Percentiles rank a stretch among this genome's conserved stretches.
Conservation (phyloP, 1,140 invertebrate species). For the Holcopasites calliopsidis region DNA sequence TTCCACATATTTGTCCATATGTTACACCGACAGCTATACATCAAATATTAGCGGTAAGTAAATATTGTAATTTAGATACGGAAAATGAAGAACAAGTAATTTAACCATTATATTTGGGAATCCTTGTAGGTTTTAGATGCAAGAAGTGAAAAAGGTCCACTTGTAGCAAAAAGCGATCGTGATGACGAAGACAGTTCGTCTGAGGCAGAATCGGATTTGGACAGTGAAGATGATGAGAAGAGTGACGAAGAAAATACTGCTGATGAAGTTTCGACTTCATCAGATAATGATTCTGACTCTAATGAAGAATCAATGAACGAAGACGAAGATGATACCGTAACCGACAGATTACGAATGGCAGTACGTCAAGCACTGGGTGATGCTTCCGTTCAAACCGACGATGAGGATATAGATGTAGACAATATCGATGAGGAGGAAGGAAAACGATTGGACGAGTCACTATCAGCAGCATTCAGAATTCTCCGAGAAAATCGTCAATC, state of each 20-base stretch:
- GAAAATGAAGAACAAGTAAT: neutral
- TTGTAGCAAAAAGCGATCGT: slow-evolving; percentile 69
- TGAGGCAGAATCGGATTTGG: slow-evolving; percentile 66
- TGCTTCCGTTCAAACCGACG: slow-evolving; percentile 81
- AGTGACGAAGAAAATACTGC: slow-evolving; percentile 57
- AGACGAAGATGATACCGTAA: slow-evolving; percentile 82
- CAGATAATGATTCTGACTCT: slow-evolving; percentile 68
- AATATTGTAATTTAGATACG: slow-evolving; percentile 1
- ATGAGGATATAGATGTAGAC: slow-evolving; percentile 88
- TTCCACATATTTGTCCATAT: slow-evolving; percentile 86
- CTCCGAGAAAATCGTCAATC: slow-evolving; percentile 82
- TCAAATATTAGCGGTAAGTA: slow-evolving; percentile 85
- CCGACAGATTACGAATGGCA: slow-evolving; percentile 84
- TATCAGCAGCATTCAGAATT: slow-evolving; percentile 86
- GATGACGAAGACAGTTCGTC: slow-evolving; percentile 71
- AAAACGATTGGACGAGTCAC: slow-evolving; percentile 84
- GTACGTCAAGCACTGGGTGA: slow-evolving; percentile 83
- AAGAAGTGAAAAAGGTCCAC: slow-evolving; percentile 82
- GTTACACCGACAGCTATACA: slow-evolving; percentile 84
- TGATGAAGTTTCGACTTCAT: slow-evolving; percentile 71
- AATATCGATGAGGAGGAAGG: slow-evolving; percentile 88
- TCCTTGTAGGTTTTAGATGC: slow-evolving; percentile 82
- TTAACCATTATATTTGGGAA: neutral
- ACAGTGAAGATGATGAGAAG: slow-evolving; percentile 69
- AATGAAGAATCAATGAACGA: slow-evolving; percentile 72